Evolutionary conservation across 2,888 invertebrate genomes (phyloP).

Genomic region (Cephus nigrinus): DNA sequence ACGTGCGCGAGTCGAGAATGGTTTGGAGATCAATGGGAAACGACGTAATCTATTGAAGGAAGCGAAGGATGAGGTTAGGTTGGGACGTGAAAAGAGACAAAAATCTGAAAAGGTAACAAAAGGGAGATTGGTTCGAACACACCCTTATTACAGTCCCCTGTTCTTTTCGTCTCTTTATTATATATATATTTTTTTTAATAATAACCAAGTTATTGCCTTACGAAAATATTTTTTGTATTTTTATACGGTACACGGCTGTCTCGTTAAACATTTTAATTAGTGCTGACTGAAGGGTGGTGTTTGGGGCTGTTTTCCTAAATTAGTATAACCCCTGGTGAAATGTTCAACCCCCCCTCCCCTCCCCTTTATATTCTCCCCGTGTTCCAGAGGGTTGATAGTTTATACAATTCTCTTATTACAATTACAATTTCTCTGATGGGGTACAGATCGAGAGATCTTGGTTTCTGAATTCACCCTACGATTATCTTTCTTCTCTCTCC

Average conservation of each 20-base stretch:
- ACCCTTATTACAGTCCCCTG: neutral
- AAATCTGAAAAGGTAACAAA: conserved; percentile 52
- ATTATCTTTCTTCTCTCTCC: neutral
- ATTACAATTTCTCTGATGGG: neutral
- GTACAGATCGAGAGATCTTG: neutral
- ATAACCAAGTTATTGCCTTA: neutral
- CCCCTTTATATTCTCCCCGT: neutral
- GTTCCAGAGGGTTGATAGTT: neutral
- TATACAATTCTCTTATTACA: too few relatives aligned
- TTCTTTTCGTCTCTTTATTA: neutral
- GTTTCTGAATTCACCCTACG: neutral
- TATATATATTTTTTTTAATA: neutral
- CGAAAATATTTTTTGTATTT: neutral
- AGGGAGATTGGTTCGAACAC: neutral
- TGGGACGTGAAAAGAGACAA: conserved; percentile 49
- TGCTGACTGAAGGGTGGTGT: neutral
- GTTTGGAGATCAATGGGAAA: neutral
- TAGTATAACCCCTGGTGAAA: neutral
- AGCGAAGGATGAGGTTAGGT: conserved; percentile 59
- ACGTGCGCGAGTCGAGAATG: neutral
- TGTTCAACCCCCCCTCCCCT: neutral
- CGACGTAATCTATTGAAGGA: conserved; percentile 41
- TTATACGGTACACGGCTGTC: neutral
- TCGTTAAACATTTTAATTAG: neutral
- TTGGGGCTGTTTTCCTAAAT: neutral